Base-by-base conservation (phyloP, 2,888 invertebrate genomes). In the Amphipoea oculea region DNA sequence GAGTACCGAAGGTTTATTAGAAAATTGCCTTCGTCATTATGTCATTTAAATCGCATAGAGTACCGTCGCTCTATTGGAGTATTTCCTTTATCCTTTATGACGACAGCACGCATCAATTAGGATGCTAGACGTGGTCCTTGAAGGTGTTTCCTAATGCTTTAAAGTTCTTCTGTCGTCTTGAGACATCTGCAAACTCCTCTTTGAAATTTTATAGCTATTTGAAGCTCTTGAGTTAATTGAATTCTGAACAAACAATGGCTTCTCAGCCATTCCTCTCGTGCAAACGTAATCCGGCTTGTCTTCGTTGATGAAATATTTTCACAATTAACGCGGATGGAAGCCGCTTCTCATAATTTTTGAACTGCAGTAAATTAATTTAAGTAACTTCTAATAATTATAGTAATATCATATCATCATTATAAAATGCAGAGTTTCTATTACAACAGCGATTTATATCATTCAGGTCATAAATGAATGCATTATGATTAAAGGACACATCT, bases 31-130 rank as follows among this genome's bases (percentile, higher is more conserved):
- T 89, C 68, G 96, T 96, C 97, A 97, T 97, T 97, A 97, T 97
- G 96, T 97, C 96, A 96, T 97, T 97, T 97, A 97, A 97, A 97
- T 97, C 97, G 97, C 97, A 97, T 97, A 96, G 96, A 96, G 95
- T 95, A 94, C 96, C 95, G 96, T 95, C 96, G 96, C 93, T 96
- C 95, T 95, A 96, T 96, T 96, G 95, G 94, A 96, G 96, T 96
- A 96, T 96, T 96, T 97, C 97, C 97, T 96, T 94, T 95, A 96
- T 96, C 96, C 96, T 96, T 94, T 95, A 94, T 96, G 96, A 96
- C 96, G 96, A 94, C 95, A 95, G 94, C 94, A 93, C 94, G 94
- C 94, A 96, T 93, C 96, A 96, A 96, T 96, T 96, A 96, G 94
- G 95, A 92, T 93, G 91, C 91, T 92, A 93, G 94, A 95, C 93